Evolutionary conservation across 1,140 invertebrate species (phyloP), one percentile per base, ranked within the genome.

Genomic region (Micrasema minimum): DNA sequence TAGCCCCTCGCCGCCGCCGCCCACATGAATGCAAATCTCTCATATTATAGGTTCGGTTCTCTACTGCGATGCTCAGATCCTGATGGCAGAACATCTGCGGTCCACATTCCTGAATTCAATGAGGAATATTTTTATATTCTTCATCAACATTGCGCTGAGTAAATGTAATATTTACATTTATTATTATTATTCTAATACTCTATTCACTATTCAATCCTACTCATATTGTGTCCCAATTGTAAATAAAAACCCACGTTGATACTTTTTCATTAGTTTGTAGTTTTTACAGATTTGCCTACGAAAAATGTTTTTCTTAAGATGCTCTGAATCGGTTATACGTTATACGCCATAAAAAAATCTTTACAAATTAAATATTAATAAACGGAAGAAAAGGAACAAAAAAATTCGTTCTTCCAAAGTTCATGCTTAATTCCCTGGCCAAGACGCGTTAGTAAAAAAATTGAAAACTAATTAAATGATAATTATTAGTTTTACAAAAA

Each of bases 1-100:
- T 6, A 11, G 48, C 20, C 26, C 3, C 22, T 20, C 11, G 3
- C 3, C 22, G 9, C 11, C 7, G n/a, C 2, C 55, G 16, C 55
- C 55, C 20, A 59, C 55, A 59, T 35, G 55, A 59, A 59, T 59
- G 55, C 55, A 59, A 59, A 59, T 41, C 55, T 59, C 55, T 5
- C 10, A 31, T 23, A 55, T 18, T 48, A 16, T 16, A 14, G n/a
- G n/a, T 16, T 6, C 43, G 11, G 11, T 50, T 23, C 37, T 57
- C 37, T 38, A 38, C 14, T 41, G 7, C 9, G 16, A 20, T 59
- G 55, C 20, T 31, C 26, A 4, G 26, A 7, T 31, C 26, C 7
- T 41, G 37, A 22, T 11, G 55, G 20, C 37, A 22, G 11, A 31
- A 59, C 55, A 59, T 59, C 55, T 59, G 55, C 55, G 18, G 35